Evolutionary conservation across 2,797 vertebrate genomes (phyloP), one percentile per base, ranked within the genome.

Genomic region (Lemur catta): DNA sequence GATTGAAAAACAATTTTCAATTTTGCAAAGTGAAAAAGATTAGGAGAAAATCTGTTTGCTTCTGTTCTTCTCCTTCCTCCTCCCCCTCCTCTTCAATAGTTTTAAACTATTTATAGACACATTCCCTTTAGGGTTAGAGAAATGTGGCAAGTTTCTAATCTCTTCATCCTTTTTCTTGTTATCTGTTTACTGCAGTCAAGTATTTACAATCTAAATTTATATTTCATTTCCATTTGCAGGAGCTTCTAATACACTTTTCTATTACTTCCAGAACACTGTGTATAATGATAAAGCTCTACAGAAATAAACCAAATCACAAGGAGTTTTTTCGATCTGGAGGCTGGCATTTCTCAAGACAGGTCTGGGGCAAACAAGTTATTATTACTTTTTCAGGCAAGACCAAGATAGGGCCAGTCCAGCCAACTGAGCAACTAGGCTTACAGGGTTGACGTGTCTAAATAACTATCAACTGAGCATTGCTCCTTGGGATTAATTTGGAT

Each of bases 191-290:
- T 92, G 84, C 84, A 96, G 94, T 84, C 84, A 74, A 90, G 93
- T 98, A 97, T 97, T 97, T 97, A 97, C 94, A 91, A 96, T 96
- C 94, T 97, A 90, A 97, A 98, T 97, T 98, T 97, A 90, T 95
- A 95, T 97, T 97, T 98, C 93, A 97, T 97, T 96, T 97, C 95
- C 95, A 95, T 97, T 94, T 96, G 90, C 41, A 72, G 92, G 69
- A 92, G 57, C 74, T 75, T 69, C 76, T 95, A 96, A 95, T 92
- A 87, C 63, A 92, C 75, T 96, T 97, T 92, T 82, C 78, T 92
- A 93, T 97, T 97, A 97, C 84, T 97, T 96, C 94, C 96, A 96
- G 96, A 97, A 94, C 96, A 96, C 93, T 76, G 88, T 95, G 55
- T 85, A 72, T 90, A 97, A 96, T 95, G 93, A 98, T 96, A 97